Base-by-base conservation (phyloP, 35 echinoderm and acorn worm species). In the Apostichopus californicus region DNA sequence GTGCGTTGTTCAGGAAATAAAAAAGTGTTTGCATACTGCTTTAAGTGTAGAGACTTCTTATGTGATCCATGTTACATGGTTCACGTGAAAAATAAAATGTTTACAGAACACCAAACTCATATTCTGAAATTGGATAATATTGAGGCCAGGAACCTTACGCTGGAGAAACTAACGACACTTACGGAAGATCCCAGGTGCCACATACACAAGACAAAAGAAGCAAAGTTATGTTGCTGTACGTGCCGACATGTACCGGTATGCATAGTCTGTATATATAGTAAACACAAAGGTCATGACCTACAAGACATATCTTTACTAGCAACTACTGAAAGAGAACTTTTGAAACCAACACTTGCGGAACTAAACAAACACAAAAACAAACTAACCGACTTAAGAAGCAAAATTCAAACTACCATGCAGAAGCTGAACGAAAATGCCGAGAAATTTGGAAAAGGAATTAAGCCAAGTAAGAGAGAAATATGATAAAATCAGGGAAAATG, bases 231-330 rank as follows among this genome's bases (percentile, higher is more conserved):
- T 25, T 25, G 24, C 24, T 25, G 24, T 25, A 25, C 24, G 24
- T 25, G 24, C 24, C 24, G 24, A 25, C 24, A 25, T 25, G 24
- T 25, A 25, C 24, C 24, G 1, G 24, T 25, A 25, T 25, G 24
- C 24, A 25, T 25, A 25, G 24, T 25, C 24, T 25, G 24, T 25
- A 25, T 25, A 25, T 25, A 25, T 25, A 25, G 24, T 25, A 25
- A 25, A 25, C 24, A 25, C 24, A 25, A 25, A 25, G 24, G 24
- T 25, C 24, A 25, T 25, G 24, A 25, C 24, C 52, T 91, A 5
- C 13, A 56, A 9, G 72, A 91, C 25, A 57, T 91, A 0, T 58
- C 1, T 78, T 64, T 78, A 28, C 54, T 93, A 25, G 94, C 94
- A 18, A 72, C 71, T 0, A 55, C 23, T 4, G 63, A 89, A 52